phyloP scores from a whole-genome alignment of 2,888 invertebrate genomes.

The Epinotia nisella region DNA sequence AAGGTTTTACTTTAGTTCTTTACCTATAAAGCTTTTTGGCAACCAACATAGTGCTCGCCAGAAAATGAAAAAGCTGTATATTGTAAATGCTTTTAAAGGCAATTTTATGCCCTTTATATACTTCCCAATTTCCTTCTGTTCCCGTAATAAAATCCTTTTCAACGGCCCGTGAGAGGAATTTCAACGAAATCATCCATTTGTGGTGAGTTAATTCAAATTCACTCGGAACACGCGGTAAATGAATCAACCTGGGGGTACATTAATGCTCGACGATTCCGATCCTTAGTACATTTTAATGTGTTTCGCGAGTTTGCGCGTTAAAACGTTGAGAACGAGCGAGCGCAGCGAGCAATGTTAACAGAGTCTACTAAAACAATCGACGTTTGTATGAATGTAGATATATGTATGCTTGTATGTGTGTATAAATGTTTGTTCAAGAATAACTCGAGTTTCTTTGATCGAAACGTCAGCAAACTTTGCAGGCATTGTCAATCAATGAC shows the following conservation, averaged over 20 bases:
- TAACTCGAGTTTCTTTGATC: too few species aligned
- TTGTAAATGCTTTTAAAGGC: not conserved
- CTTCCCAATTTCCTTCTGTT: conserved; percentile 5
- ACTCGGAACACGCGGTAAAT: conserved; percentile 19
- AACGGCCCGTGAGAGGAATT: conserved; percentile 29
- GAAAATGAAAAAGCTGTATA: not conserved
- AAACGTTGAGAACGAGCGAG: too few species aligned
- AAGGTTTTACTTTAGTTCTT: too few species aligned
- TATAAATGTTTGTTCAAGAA: too few species aligned
- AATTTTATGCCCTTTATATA: conserved; percentile 4
- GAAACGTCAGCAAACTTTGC: too few species aligned
- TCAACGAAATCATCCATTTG: conserved; percentile 36
- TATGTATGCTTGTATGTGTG: too few species aligned
- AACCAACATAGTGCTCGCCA: not conserved
- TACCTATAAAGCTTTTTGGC: too few species aligned
- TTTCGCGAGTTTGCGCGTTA: not conserved
- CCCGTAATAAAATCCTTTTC: conserved; percentile 17
- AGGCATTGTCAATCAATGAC: too few species aligned
- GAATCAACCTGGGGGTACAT: conserved; percentile 12
- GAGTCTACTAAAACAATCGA: too few species aligned
- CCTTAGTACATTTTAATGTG: not conserved
- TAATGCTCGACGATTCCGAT: not conserved
- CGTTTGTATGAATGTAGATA: too few species aligned
- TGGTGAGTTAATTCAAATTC: conserved; percentile 38
- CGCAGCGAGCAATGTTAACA: too few species aligned